A percentile compares a stretch with the other conserved stretches of the same genome.
Conservation (phyloP, 2,113 vertebrate genomes). For the Nycticebus coucang region DNA sequence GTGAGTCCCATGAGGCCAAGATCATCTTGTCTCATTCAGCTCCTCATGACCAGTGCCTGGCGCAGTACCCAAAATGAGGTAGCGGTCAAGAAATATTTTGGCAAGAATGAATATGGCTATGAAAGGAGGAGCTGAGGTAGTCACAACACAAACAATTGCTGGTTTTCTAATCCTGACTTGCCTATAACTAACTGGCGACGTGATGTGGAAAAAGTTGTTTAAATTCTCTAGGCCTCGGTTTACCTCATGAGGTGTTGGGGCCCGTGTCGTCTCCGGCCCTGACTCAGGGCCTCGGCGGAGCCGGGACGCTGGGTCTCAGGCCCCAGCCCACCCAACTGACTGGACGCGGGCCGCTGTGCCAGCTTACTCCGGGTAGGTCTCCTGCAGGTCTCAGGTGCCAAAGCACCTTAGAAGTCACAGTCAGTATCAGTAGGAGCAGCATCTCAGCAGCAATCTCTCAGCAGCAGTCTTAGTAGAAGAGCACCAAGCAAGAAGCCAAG, state of each 20-base stretch:
- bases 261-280: no score
- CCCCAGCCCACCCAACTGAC: no score
- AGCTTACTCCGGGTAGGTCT: no score
- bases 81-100: neutral
- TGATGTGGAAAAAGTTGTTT: neutral
- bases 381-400: no score
- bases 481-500: no score
- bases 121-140: neutral
- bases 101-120: neutral
- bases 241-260: neutral
- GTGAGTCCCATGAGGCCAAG: neutral
- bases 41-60: neutral
- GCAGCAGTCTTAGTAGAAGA: no score
- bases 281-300: no score
- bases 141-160: neutral
- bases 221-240: neutral
- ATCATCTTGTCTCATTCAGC: neutral
- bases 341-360: no score
- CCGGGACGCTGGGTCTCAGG: no score
- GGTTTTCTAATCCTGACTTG: conserved; percentile 17
- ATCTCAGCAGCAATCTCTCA: no score
- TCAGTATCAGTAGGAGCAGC: no score
- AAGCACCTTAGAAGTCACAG: no score
- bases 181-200: neutral
- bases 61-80: fast-evolving